Base-by-base conservation (phyloP, 2,888 invertebrate species). In the Machimus rusticus region DNA sequence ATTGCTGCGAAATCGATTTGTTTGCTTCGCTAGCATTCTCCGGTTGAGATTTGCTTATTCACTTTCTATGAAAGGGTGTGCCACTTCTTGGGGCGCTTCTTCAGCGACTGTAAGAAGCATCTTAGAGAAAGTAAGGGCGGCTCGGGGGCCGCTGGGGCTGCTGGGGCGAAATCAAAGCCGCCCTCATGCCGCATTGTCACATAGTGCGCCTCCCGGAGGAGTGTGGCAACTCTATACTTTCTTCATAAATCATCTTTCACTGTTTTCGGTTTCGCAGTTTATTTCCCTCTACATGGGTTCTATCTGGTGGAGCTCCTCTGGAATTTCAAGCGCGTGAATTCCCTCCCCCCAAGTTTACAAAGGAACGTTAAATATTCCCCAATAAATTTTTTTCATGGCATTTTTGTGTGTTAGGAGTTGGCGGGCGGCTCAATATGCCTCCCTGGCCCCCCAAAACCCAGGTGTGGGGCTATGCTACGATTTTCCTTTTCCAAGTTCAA, bases 281-380 rank as follows among this genome's bases (percentile, higher is more conserved):
- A 85, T 46, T 74, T 57, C 57, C 31, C 51, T 28, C 31, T 28
- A 66, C 85, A 74, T 74, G 46, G 28, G n/a, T 74, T 74, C 39
- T 74, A 85, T 85, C 85, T 74, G 39, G 4, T 19, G 43, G 14
- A 74, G 85, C 85, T 85, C 19, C 74, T 85, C 31, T 74, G 85
- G 46, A 43, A 85, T 85, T 85, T 39, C n/a, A 28, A 23, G 43
- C 46, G 46, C 74, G 28, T 31, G 51, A 85, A 85, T 74, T 5
- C 74, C 74, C 2, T 31, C 28, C 74, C 46, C 6, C 23, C 5
- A 1, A 31, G 74, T 85, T 23, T 85, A 39, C 43, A 31, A 23
- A 74, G 43, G 74, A 85, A 85, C 74, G 85, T 74, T 23, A 85
- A 85, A 85, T 74, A 85, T 85, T 85, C 74, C 14, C 85, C 74